phyloP scores from a whole-genome alignment of 2,113 vertebrate species.

The Pipa parva region DNA sequence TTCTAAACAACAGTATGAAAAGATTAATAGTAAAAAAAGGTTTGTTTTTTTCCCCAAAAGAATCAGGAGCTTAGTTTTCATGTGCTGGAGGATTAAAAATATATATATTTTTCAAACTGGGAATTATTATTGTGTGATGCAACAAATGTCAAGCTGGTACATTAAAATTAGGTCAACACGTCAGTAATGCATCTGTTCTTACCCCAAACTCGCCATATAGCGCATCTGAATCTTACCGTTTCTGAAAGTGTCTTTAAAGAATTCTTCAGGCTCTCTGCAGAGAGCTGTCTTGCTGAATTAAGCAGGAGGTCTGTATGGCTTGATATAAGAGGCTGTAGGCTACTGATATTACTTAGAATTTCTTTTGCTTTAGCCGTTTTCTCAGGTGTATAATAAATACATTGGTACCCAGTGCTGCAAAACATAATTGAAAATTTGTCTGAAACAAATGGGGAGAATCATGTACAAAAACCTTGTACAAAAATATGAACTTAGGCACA shows the following conservation, averaged over 20 bases:
- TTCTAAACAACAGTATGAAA: too few species aligned
- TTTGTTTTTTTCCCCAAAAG: slow-evolving; percentile 37
- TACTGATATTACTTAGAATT: slow-evolving; percentile 86
- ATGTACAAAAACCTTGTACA: not conserved
- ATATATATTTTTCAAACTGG: slow-evolving; percentile 43
- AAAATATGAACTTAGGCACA: too few species aligned
- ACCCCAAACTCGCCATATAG: slow-evolving; percentile 41
- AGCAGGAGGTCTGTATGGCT: slow-evolving; percentile 86
- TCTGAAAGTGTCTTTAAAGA: slow-evolving; percentile 91
- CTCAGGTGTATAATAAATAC: slow-evolving; percentile 98
- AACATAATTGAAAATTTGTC: slow-evolving; percentile 42
- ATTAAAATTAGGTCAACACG: slow-evolving; percentile 32
- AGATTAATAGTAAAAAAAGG: slow-evolving; percentile 42
- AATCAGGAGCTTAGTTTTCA: slow-evolving; percentile 32
- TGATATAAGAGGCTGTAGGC: slow-evolving; percentile 87
- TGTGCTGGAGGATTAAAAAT: slow-evolving; percentile 49
- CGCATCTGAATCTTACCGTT: slow-evolving; percentile 78
- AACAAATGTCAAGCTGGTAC: slow-evolving; percentile 46
- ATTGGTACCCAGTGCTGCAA: slow-evolving; percentile 92
- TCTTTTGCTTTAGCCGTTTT: slow-evolving; percentile 93
- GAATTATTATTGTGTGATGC: slow-evolving; percentile 51
- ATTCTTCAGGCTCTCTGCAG: slow-evolving; percentile 78
- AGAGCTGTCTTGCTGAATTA: slow-evolving; percentile 82
- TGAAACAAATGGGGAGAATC: not conserved
- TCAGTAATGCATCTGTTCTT: slow-evolving; percentile 45